These are phyloP conservation scores for Willisornis vidua DNA, from an alignment of 2,113 vertebrate genomes.

Conservation along the genomic window DNA sequence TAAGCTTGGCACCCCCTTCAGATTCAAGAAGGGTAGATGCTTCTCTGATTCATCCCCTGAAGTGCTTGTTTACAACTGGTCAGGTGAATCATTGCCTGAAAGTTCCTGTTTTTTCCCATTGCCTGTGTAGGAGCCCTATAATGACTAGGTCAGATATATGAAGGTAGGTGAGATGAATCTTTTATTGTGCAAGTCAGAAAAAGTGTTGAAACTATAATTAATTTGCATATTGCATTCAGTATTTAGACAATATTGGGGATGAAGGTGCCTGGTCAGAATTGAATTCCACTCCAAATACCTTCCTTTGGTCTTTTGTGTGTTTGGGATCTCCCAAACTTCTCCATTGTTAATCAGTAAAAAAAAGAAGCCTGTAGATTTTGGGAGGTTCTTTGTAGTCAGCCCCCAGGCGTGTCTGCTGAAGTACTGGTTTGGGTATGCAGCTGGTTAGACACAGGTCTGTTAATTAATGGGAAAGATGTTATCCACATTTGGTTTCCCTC, in stretches of 20 bases:
- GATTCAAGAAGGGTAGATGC: not conserved
- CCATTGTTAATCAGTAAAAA: not conserved
- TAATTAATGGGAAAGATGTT: not conserved
- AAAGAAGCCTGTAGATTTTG: not conserved
- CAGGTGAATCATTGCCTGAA: not conserved
- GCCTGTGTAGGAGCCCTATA: not conserved
- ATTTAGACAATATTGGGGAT: not conserved
- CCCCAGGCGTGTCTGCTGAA: not conserved
- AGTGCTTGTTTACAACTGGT: not conserved
- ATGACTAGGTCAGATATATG: not conserved
- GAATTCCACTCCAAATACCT: not conserved
- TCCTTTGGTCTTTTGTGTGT: not conserved
- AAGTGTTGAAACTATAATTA: not conserved
- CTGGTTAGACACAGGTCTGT: not conserved
- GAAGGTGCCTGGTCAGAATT: not conserved
- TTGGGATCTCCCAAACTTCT: not conserved
- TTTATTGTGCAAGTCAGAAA: not conserved
- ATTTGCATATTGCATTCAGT: not conserved
- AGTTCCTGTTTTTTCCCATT: not conserved
- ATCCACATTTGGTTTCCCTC: not conserved
- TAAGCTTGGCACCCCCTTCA: not conserved
- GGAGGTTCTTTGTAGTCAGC: not conserved
- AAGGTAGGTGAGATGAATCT: not conserved
- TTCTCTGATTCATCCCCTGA: not conserved
- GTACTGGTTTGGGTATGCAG: not conserved